A percentile compares a stretch with the other conserved stretches of the same genome.
phyloP scores from a whole-genome alignment of 2,888 invertebrate genomes.

The Arge pagana region DNA sequence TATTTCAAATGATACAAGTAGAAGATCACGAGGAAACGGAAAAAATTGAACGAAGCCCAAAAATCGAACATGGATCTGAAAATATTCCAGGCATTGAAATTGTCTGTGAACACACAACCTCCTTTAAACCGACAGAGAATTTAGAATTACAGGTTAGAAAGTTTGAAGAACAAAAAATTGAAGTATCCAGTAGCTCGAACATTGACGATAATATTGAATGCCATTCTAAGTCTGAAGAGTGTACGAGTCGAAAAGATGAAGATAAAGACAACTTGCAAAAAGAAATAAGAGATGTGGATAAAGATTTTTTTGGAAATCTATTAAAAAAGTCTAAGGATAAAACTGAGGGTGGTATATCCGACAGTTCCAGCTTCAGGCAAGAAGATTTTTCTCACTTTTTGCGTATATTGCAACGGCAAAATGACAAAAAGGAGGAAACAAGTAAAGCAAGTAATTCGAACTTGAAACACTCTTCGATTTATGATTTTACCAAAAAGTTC shows the following conservation, averaged over 20 bases:
- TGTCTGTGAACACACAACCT: constrained; percentile 41
- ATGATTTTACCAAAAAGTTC: constrained; percentile 37
- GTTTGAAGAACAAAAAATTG: constrained; percentile 51
- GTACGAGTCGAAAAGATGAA: constrained; percentile 36
- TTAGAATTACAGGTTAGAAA: constrained; percentile 45
- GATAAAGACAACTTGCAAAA: constrained; percentile 49
- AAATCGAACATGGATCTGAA: constrained; percentile 39
- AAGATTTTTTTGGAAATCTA: constrained; percentile 51
- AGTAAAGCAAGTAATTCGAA: constrained; percentile 51
- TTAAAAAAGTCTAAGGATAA: constrained; percentile 45
- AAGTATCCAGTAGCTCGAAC: constrained; percentile 51
- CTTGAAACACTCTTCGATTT: constrained; percentile 35
- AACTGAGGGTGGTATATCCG: constrained; percentile 46
- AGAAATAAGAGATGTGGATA: constrained; percentile 54
- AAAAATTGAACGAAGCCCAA: constrained; percentile 44
- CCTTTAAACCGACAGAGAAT: constrained; percentile 39
- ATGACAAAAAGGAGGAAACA: constrained; percentile 31
- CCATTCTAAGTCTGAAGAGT: constrained; percentile 48
- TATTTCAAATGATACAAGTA: constrained; percentile 51
- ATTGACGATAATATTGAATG: constrained; percentile 52
- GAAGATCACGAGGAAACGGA: constrained; percentile 49
- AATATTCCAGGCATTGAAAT: constrained; percentile 41
- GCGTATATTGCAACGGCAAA: constrained; percentile 48
- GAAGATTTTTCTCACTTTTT: constrained; percentile 54
- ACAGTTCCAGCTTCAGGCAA: constrained; percentile 51